These are phyloP conservation scores for Amaurobius ferox DNA, from an alignment of 2,888 invertebrate genomes.

Conservation along the genomic window DNA sequence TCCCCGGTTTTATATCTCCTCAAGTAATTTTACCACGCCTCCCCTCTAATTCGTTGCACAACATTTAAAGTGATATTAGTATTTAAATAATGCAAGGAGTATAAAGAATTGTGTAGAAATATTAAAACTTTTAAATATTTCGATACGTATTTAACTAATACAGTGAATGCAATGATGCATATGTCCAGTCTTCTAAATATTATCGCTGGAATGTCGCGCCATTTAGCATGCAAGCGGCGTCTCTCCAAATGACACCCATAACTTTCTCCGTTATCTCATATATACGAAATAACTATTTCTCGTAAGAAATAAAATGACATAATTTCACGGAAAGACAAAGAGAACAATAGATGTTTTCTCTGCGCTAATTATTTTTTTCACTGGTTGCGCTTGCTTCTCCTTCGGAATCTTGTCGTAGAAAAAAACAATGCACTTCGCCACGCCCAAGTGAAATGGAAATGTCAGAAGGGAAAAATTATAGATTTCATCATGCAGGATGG, in stretches of 20 bases:
- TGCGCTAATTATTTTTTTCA: not conserved
- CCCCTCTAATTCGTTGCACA: too few species aligned
- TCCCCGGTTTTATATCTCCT: too few species aligned
- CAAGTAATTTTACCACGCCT: too few species aligned
- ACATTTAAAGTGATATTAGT: too few species aligned
- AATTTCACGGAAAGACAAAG: constrained; percentile 5
- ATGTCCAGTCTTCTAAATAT: too few species aligned
- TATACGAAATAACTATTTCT: not conserved
- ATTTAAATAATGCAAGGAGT: too few species aligned
- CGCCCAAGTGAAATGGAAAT: not conserved
- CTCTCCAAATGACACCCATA: not conserved
- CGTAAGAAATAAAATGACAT: not conserved
- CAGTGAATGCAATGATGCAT: too few species aligned
- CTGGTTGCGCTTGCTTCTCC: not conserved
- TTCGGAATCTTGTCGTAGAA: not conserved
- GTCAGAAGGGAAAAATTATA: not conserved
- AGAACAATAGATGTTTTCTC: not conserved
- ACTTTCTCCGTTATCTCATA: not conserved
- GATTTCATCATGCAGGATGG: too few species aligned
- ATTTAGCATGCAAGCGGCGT: not conserved
- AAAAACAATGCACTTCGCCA: not conserved
- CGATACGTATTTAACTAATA: too few species aligned
- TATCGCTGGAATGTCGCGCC: too few species aligned
- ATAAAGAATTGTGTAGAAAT: too few species aligned
- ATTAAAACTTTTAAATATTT: too few species aligned